Evolutionary conservation across 2,888 invertebrate species (phyloP).

Genomic region (Mesorhabditis sp.): DNA sequence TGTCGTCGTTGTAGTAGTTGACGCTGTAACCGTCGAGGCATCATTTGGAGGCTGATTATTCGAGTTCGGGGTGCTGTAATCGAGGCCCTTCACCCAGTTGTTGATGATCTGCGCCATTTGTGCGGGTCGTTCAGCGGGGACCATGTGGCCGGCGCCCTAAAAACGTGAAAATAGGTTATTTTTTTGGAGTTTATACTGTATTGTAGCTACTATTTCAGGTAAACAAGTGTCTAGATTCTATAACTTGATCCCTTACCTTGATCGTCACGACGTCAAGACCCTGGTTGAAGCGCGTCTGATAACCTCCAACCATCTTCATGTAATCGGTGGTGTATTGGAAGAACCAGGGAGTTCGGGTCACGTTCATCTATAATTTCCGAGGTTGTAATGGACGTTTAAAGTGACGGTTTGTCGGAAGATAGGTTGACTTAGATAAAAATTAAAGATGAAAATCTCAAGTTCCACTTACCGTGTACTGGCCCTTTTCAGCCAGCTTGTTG

Average conservation of each 20-base stretch:
- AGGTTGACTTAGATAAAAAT: not conserved
- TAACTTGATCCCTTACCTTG: not conserved
- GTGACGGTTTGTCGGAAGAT: no score
- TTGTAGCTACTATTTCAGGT: no score
- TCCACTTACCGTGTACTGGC: not conserved
- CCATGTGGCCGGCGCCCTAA: conserved; percentile 34
- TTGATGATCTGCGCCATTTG: conserved; percentile 30
- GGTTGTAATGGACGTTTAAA: no score
- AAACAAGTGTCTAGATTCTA: no score
- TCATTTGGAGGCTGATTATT: no score
- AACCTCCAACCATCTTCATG: not conserved
- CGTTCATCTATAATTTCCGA: not conserved
- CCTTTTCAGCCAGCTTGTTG: conserved; percentile 5
- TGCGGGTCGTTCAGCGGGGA: conserved; percentile 30
- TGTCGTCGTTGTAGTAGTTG: no score
- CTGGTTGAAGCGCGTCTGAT: not conserved
- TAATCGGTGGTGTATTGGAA: not conserved
- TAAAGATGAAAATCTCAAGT: not conserved
- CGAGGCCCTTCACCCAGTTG: conserved; percentile 21
- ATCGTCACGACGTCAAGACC: not conserved
- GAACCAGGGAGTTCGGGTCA: not conserved
- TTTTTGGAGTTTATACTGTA: no score
- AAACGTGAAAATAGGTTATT: not conserved
- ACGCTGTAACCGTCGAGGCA: no score
- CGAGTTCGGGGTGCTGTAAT: conserved; percentile 21